Evolutionary conservation across 2,888 invertebrate genomes (phyloP).

Genomic region (Timema cristinae): DNA sequence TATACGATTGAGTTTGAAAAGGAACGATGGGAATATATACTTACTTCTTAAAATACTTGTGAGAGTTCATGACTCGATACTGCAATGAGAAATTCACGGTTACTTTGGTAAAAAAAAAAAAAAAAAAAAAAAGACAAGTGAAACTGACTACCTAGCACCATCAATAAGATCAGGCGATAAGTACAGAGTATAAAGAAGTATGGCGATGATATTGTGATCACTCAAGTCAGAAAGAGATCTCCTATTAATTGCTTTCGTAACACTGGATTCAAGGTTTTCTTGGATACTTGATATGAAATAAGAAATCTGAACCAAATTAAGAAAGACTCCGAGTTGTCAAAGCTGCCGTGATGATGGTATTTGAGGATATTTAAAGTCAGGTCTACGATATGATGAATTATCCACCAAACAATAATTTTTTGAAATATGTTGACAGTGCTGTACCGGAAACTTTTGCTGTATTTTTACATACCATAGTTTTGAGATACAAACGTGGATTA

Average conservation of each 20-base stretch:
- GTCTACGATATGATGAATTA: slow-evolving; percentile 29
- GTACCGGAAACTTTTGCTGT: slow-evolving; percentile 29
- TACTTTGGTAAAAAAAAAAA: too few species aligned
- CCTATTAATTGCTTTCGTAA: slow-evolving; percentile 32
- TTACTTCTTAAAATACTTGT: too few species aligned
- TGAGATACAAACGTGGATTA: slow-evolving; percentile 28
- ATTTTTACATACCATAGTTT: slow-evolving; percentile 25
- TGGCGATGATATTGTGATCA: slow-evolving; percentile 3
- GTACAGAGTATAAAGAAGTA: too few species aligned
- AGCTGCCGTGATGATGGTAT: slow-evolving; percentile 27
- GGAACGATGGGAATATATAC: too few species aligned
- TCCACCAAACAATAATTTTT: slow-evolving; percentile 31
- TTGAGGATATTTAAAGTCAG: slow-evolving; percentile 31
- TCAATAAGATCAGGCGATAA: too few species aligned
- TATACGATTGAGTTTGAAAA: too few species aligned
- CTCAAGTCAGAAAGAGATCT: background rate
- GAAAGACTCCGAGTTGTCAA: slow-evolving; percentile 33
- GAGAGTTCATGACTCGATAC: too few species aligned
- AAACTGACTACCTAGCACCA: too few species aligned
- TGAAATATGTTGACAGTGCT: slow-evolving; percentile 27
- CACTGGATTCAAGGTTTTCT: slow-evolving; percentile 32
- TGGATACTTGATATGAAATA: slow-evolving; percentile 29
- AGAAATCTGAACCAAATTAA: slow-evolving; percentile 28
- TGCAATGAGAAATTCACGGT: too few species aligned
- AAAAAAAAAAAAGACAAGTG: too few species aligned